Evolutionary conservation across 53 echinoderm and acorn worm species (phyloP), one percentile per base, ranked within the genome.

Genomic region (Temnopleurus reevesii): DNA sequence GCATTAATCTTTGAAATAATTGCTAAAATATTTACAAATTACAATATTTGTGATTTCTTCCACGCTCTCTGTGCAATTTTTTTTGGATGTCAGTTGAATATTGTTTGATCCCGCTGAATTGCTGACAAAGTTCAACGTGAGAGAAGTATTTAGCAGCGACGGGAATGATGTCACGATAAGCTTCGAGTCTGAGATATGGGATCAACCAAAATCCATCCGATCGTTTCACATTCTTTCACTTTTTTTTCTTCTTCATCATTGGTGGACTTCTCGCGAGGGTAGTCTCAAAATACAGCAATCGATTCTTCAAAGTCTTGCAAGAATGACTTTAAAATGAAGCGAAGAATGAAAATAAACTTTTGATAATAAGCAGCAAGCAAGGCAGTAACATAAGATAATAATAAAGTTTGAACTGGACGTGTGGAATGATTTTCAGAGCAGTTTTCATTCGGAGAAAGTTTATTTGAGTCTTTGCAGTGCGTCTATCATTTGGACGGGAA

Each of bases 161-260:
- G 38, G 8, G 41, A 4, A 6, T 38, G 71, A 71, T 71, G 41
- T 41, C 71, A 41, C 71, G 71, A 43, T 71, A 71, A 71, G 71
- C 71, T 71, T n/a, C 71, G 12, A 4, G 43, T 71, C 71, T 71
- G 38, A 71, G 36, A 38, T 71, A 30, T 36, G 36, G 41, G 71
- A 71, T 71, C n/a, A 41, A 21, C 17, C 36, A 71, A 71, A 36
- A 71, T 71, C 71, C 71, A 18, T n/a, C 41, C 71, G 19, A 41
- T 71, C 63, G 34, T 10, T 41, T 71, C 80, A 80, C 17, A 12
- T 80, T 80, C 80, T 49, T 77, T 80, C 77, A 46, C 77, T 77
- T 77, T 26, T 26, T 29, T 80, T 47, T 28, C 13, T 6, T 43
- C 19, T 9, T 5, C 76, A 19, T 45, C 18, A 45, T 25, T 44